Conservation (phyloP, 2,888 invertebrate genomes). For the Brachynemurus nebulosus region DNA sequence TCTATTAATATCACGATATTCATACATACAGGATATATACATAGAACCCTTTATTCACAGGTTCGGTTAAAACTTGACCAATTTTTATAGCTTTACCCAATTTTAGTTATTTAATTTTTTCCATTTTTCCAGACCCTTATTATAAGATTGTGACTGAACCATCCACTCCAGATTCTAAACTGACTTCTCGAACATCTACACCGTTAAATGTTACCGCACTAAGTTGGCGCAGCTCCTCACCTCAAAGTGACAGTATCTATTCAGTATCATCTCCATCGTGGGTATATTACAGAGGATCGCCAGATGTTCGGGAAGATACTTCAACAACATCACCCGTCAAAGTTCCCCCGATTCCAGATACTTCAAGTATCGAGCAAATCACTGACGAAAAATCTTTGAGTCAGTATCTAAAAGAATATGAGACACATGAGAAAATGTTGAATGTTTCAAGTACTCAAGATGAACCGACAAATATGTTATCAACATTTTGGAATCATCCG, state of each 20-base stretch:
- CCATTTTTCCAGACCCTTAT: slow-evolving; percentile 19
- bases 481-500: slow-evolving; percentile 41
- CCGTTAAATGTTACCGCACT: slow-evolving; percentile 28
- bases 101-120: slow-evolving; percentile 9
- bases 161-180: slow-evolving; percentile 8
- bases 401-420: slow-evolving; percentile 33
- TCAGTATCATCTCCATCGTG: slow-evolving; percentile 28
- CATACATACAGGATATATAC: no score
- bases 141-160: slow-evolving; percentile 16
- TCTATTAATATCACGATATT: no score
- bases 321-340: slow-evolving; percentile 4
- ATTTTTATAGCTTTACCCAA: no score
- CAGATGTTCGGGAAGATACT: slow-evolving; percentile 13
- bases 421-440: slow-evolving; percentile 25
- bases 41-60: no score
- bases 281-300: slow-evolving; percentile 27
- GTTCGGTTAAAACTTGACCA: no score
- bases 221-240: slow-evolving; percentile 29
- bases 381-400: slow-evolving; percentile 34
- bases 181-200: slow-evolving; percentile 18
- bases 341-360: slow-evolving; percentile 9
- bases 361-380: slow-evolving; percentile 30
- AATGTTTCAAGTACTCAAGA: slow-evolving; percentile 23
- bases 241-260: slow-evolving; percentile 26
- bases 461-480: slow-evolving; percentile 35